Percentiles rank a stretch among this genome's conserved stretches.
Evolutionary conservation across 2,113 vertebrate genomes (phyloP).

Genomic region (Python bivittatus): DNA sequence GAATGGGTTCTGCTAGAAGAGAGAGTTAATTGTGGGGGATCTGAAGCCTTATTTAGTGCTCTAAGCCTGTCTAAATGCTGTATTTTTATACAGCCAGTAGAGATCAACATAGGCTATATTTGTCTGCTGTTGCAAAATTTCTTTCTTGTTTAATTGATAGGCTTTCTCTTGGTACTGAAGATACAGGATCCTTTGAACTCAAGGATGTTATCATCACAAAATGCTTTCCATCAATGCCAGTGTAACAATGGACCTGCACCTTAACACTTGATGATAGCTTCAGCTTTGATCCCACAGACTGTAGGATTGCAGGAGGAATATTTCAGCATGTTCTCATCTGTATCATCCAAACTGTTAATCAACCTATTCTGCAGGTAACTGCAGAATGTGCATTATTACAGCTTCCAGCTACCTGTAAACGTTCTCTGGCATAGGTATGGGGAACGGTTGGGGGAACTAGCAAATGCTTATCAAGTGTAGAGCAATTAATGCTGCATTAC

Average conservation of each 20-base stretch:
- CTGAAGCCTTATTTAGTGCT: not conserved
- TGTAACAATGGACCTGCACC: constrained; percentile 43
- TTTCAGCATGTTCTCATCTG: not conserved
- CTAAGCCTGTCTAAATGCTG: constrained; percentile 10
- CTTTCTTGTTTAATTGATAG: constrained; percentile 60
- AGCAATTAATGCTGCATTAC: constrained; percentile 66
- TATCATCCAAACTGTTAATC: constrained; percentile 45
- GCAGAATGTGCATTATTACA: constrained; percentile 68
- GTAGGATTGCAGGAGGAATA: constrained; percentile 18
- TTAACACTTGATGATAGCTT: constrained; percentile 58
- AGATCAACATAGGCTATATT: constrained; percentile 37
- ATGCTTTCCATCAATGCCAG: not conserved
- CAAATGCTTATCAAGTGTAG: constrained; percentile 59
- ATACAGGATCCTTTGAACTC: constrained; percentile 55
- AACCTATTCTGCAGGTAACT: constrained; percentile 65
- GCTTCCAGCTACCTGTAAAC: constrained; percentile 64
- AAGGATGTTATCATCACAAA: constrained; percentile 31
- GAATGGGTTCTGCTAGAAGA: not conserved
- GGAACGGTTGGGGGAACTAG: constrained; percentile 52
- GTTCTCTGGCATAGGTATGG: constrained; percentile 59
- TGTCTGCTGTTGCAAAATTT: constrained; percentile 55
- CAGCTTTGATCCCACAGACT: constrained; percentile 12
- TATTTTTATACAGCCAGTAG: constrained; percentile 46
- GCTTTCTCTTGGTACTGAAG: constrained; percentile 49
- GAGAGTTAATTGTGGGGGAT: fast-evolving